phyloP scores from a whole-genome alignment of 1,140 invertebrate genomes.

The Sitodiplosis mosellana region DNA sequence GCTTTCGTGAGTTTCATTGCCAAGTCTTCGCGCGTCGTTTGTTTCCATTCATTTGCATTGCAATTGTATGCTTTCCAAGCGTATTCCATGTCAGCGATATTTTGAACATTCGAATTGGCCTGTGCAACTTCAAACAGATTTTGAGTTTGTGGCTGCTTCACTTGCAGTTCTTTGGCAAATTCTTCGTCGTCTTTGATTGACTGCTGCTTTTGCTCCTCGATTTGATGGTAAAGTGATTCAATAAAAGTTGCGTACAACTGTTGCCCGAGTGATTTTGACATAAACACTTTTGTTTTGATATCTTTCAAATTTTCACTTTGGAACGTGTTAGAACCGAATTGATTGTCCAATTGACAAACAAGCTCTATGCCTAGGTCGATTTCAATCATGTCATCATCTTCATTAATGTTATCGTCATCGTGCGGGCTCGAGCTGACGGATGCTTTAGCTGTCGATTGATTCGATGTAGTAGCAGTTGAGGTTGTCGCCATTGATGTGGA shows the following conservation, averaged over 20 bases:
- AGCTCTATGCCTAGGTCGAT: slow-evolving; percentile 36
- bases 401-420: slow-evolving; percentile 11
- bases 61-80: slow-evolving; percentile 37
- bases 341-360: slow-evolving; percentile 31
- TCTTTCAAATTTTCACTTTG: slow-evolving; percentile 23
- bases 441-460: background rate
- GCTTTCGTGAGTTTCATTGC: slow-evolving; percentile 39
- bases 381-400: slow-evolving; percentile 34
- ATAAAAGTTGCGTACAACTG: slow-evolving; percentile 47
- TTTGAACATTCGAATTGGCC: slow-evolving; percentile 27
- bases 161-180: slow-evolving; percentile 29
- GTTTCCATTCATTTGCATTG: slow-evolving; percentile 30
- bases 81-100: slow-evolving; percentile 55
- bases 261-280: slow-evolving; percentile 39
- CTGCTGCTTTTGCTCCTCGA: slow-evolving; percentile 34
- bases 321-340: slow-evolving; percentile 31
- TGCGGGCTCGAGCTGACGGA: background rate
- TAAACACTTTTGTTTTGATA: slow-evolving; percentile 36
- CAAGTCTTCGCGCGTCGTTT: slow-evolving; percentile 31
- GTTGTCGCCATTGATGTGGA: slow-evolving; percentile 1
- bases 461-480: background rate
- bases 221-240: slow-evolving; percentile 42
- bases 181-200: slow-evolving; percentile 42
- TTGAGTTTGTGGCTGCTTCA: background rate
- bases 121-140: slow-evolving; percentile 7